Percentiles rank a stretch among this genome's conserved stretches.
phyloP scores from a whole-genome alignment of 2,888 invertebrate genomes.

The Volucella zonaria region DNA sequence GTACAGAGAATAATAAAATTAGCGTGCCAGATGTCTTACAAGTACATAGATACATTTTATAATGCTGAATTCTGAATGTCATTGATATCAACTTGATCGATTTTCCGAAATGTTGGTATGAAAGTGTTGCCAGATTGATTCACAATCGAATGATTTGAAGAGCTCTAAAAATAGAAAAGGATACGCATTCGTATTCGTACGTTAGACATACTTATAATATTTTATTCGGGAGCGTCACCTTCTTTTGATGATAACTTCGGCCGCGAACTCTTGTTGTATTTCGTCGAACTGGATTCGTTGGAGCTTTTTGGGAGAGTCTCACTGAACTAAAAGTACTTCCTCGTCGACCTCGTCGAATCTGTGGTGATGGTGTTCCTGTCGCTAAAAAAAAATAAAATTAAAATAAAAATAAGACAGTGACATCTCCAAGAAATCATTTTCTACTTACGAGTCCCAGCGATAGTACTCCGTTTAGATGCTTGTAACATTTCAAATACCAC shows the following conservation, averaged over 20 bases:
- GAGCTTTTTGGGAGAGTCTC: conserved; percentile 83
- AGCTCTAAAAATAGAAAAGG: conserved; percentile 77
- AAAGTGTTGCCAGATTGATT: conserved; percentile 80
- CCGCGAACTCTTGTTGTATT: conserved; percentile 84
- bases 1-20: conserved; percentile 36
- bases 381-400: conserved; percentile 76
- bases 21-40: background rate
- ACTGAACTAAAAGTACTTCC: conserved; percentile 85
- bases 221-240: conserved; percentile 76
- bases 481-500: conserved; percentile 95
- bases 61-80: conserved; percentile 75
- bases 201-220: background rate
- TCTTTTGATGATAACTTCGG: conserved; percentile 82
- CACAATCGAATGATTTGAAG: conserved; percentile 81
- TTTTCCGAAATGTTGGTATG: conserved; percentile 80
- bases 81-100: conserved; percentile 80
- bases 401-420: background rate
- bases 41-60: conserved; percentile 44
- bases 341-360: conserved; percentile 81
- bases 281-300: conserved; percentile 84
- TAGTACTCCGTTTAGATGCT: conserved; percentile 84
- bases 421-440: background rate
- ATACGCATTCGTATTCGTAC: background rate
- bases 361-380: conserved; percentile 82
- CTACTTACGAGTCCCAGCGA: conserved; percentile 81